Percentiles rank a stretch among this genome's conserved stretches.
Conservation (phyloP, 1,140 invertebrate species). For the Holcopasites calliopsidis region DNA sequence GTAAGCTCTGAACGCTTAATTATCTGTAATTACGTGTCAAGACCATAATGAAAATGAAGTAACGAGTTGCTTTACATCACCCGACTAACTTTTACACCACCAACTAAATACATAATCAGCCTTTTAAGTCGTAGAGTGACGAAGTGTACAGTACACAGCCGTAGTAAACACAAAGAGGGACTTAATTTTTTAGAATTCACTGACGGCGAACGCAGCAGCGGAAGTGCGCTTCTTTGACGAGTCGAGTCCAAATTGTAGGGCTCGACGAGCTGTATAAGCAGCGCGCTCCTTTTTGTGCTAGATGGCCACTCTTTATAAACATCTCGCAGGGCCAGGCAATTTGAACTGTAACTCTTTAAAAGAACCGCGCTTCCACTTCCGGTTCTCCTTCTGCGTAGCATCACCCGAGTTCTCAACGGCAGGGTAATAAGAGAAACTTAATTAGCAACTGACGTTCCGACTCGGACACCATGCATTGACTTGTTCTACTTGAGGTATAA, state of each 20-base stretch:
- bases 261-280: not conserved
- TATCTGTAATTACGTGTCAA: too few species aligned
- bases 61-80: not conserved
- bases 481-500: not conserved
- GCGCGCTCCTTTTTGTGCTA: not conserved
- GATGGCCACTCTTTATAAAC: constrained; percentile 19
- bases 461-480: not conserved
- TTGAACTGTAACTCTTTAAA: not conserved
- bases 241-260: not conserved
- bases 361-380: constrained; percentile 7
- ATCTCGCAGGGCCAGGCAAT: not conserved
- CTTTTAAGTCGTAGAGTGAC: too few species aligned
- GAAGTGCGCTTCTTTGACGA: constrained; percentile 15
- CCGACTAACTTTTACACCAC: not conserved
- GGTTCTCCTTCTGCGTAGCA: not conserved
- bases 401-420: not conserved
- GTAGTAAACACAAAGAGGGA: not conserved
- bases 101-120: not conserved
- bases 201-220: not conserved
- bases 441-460: constrained; percentile 7
- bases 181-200: not conserved
- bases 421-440: not conserved
- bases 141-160: too few species aligned
- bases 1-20: too few species aligned
- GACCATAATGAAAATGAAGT: too few species aligned